These are phyloP conservation scores for Cantharis rufa DNA, from an alignment of 2,888 invertebrate genomes.

Conservation along the genomic window DNA sequence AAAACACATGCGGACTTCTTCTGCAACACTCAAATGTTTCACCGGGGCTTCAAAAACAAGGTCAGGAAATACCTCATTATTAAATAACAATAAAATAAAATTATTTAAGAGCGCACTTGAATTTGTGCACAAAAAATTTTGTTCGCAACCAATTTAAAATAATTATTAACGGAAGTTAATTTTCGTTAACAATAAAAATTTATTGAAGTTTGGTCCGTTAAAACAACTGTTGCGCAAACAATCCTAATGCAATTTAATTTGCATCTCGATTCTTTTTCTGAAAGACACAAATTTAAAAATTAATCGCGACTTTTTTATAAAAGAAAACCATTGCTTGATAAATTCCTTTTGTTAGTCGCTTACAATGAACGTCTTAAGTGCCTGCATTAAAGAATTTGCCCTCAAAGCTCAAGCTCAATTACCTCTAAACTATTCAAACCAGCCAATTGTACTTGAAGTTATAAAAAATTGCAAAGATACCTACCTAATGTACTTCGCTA, in stretches of 20 bases:
- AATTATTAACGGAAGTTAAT: slow-evolving; percentile 1
- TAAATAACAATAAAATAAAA: neutral
- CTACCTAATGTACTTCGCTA: neutral
- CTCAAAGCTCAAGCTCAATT: slow-evolving; percentile 1
- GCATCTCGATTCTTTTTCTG: neutral
- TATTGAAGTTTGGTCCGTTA: slow-evolving; percentile 1
- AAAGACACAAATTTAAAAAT: neutral
- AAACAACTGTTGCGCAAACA: neutral
- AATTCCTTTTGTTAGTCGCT: neutral
- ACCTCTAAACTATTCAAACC: slow-evolving; percentile 3
- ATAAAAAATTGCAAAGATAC: neutral
- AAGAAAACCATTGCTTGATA: neutral
- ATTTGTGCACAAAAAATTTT: neutral
- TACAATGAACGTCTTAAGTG: neutral
- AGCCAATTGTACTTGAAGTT: neutral
- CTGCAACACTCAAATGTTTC: neutral
- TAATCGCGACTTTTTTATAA: neutral
- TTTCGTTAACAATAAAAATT: neutral
- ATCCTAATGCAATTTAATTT: neutral
- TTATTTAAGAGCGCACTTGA: neutral
- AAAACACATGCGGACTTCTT: neutral
- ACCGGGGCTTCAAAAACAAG: neutral
- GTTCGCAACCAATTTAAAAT: slow-evolving; percentile 7
- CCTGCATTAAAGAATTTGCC: neutral
- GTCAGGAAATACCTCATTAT: neutral